Evolutionary conservation across 2,113 vertebrate species (phyloP), one percentile per base, ranked within the genome.

Genomic region (Pteronura brasiliensis): DNA sequence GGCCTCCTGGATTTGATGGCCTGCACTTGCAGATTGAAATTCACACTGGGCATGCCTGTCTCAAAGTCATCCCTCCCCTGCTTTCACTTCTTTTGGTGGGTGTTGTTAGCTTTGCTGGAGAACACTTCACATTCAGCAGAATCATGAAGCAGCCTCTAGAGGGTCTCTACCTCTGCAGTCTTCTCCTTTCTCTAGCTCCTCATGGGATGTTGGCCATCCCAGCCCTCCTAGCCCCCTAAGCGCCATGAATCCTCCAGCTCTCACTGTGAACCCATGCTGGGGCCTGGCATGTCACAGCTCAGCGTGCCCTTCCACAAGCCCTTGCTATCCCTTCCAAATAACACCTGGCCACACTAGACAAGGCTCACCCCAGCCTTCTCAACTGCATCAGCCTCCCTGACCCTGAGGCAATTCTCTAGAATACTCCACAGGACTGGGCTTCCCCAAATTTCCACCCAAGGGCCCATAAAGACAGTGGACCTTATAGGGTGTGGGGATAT

Each of bases 131-230:
- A 3, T 61, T 42, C 8, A 61, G 47, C 20, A 1, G 21, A 36
- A 39, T 21, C 31, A 1, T 47, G 36, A 36, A 27, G 29, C n/a
- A 39, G 39, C 25, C 52, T 52, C 42, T 12, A 23, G 63, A 31
- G 0, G 23, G 29, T 25, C 42, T 27, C 3, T 0, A 0, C 49
- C n/a, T 36, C 8, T 1, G 21, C 61, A 31, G 47, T 14, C 29
- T 27, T 55, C 74, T 77, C 17, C 44, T 29, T 8, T 31, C 34
- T 57, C 55, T 39, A 31, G 44, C 63, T 57, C 27, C 77, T 11
- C 3, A 0, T 0, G 3, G 42, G 7, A 59, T 34, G 42, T 57
- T 57, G 29, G 20, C 57, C 44, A 27, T 36, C 17, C 11, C 0
- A 0, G 57, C 57, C 47, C 4, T 13, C 34, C 29, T 52, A 49